Evolutionary conservation across 2,797 vertebrate genomes (phyloP).

Genomic region (Rhinichthys osculus): DNA sequence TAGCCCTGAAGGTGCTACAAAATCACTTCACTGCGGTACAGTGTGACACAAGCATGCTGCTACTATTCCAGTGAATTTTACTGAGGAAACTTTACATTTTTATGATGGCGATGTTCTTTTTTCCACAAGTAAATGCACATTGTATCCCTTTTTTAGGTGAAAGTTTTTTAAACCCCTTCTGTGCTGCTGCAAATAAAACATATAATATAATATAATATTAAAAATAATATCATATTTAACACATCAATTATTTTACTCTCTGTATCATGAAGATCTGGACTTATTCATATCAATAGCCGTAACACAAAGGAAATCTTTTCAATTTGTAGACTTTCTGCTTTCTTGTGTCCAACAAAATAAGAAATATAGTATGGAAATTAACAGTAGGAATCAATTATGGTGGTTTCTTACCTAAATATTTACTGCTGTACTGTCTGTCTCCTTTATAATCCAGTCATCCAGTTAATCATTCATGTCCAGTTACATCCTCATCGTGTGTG

Average conservation of each 20-base stretch:
- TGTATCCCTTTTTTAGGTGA: not conserved
- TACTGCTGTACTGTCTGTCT: constrained; percentile 9
- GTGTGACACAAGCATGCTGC: constrained; percentile 3
- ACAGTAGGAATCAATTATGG: not conserved
- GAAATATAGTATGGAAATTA: not conserved
- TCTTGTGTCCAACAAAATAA: not conserved
- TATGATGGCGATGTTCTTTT: not conserved
- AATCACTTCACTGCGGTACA: not conserved
- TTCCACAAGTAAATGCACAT: not conserved
- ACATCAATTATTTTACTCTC: not conserved
- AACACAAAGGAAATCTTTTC: not conserved
- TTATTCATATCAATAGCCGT: not conserved
- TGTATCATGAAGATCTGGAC: not conserved
- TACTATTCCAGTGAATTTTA: not conserved
- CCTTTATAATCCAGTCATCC: constrained; percentile 38
- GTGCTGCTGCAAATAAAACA: not conserved
- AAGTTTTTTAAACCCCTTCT: not conserved
- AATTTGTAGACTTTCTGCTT: not conserved
- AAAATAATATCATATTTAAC: not conserved
- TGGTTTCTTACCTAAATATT: constrained; percentile 58
- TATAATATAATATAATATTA: too few relatives aligned
- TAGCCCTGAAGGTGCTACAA: not conserved
- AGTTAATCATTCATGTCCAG: not conserved
- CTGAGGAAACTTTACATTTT: not conserved
- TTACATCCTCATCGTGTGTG: constrained; percentile 42